Evolutionary conservation across 2,797 vertebrate species (phyloP).

Genomic region (Danio jaintianensis): DNA sequence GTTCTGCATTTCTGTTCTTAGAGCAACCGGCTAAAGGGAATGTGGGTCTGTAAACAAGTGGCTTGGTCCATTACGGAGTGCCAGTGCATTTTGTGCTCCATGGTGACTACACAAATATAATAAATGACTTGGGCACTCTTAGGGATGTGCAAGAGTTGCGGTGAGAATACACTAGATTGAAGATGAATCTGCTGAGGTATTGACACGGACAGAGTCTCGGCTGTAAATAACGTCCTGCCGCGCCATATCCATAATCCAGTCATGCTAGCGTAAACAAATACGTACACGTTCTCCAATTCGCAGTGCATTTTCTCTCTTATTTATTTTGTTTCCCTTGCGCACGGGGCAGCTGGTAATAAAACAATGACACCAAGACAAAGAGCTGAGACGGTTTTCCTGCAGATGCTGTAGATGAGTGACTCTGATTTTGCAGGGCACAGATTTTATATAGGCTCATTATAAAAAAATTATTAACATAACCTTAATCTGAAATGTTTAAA

Average conservation of each 20-base stretch:
- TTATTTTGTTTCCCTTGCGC: constrained; percentile 7
- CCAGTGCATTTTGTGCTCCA: constrained; percentile 69
- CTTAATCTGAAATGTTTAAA: too few relatives aligned
- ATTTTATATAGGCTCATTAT: neutral
- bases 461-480: too few relatives aligned
- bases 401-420: neutral
- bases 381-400: neutral
- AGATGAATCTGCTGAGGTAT: constrained; percentile 75
- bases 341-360: constrained; percentile 14
- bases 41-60: constrained; percentile 64
- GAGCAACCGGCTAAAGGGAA: constrained; percentile 59
- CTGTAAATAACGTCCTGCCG: constrained; percentile 67
- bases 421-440: neutral
- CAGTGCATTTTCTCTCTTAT: constrained; percentile 29
- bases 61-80: constrained; percentile 71
- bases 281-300: constrained; percentile 38
- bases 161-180: constrained; percentile 73
- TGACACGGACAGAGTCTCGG: constrained; percentile 70
- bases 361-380: constrained; percentile 19
- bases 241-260: constrained; percentile 48
- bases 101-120: constrained; percentile 80
- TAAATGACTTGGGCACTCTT: constrained; percentile 67
- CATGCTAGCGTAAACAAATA: constrained; percentile 35
- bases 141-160: constrained; percentile 66
- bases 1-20: constrained; percentile 39